phyloP scores from a whole-genome alignment of 2,888 invertebrate genomes.

The Pollenia labialis region DNA sequence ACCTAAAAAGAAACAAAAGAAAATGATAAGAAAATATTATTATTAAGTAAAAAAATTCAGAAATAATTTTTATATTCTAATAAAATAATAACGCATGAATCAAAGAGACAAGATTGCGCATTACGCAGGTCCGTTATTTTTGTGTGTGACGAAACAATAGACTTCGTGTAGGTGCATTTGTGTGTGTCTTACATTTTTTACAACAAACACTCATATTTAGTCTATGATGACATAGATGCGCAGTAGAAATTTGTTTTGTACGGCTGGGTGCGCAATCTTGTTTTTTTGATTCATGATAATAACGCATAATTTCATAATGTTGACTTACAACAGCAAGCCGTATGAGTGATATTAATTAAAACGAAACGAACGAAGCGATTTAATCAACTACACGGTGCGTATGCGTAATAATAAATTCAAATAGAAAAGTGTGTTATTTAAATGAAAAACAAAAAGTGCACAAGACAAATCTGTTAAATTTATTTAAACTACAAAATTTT shows the following conservation, averaged over 20 bases:
- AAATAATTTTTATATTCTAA: not conserved
- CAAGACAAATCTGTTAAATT: not conserved
- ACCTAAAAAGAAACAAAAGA: conserved; percentile 23
- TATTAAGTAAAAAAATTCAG: not conserved
- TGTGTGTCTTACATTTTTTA: too few species aligned
- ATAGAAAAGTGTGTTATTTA: not conserved
- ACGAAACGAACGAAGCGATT: not conserved
- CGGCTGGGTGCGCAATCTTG: too few species aligned
- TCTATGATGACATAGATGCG: too few species aligned
- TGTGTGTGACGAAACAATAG: too few species aligned
- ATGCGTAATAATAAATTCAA: conserved; percentile 35
- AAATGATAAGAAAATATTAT: not conserved
- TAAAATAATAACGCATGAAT: not conserved
- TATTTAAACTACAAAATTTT: not conserved
- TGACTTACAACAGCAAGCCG: not conserved
- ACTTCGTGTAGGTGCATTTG: too few species aligned
- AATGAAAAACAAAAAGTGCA: not conserved
- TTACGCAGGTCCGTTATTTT: too few species aligned
- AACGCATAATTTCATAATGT: not conserved
- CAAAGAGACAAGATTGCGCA: too few species aligned
- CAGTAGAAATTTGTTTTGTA: too few species aligned
- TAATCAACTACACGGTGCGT: not conserved
- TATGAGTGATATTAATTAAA: conserved; percentile 34
- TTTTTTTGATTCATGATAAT: too few species aligned
- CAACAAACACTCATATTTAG: too few species aligned